A percentile compares a stretch with the other conserved stretches of the same genome.
Conservation (phyloP, 2,113 vertebrate species). For the Calidris pygmaea region DNA sequence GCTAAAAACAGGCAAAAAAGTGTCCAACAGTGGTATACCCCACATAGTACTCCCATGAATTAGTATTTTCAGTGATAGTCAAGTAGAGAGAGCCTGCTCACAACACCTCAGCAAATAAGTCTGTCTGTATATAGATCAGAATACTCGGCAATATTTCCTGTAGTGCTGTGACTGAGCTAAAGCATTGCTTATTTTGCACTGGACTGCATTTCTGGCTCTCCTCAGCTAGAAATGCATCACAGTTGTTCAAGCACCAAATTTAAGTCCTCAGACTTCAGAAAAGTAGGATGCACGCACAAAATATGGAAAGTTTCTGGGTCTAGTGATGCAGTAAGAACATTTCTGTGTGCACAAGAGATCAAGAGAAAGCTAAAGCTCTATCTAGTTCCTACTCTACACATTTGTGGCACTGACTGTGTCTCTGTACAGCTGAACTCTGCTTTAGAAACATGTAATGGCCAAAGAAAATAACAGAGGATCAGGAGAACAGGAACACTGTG, state of each 20-base stretch:
- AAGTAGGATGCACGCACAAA: not conserved
- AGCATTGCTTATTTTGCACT: not conserved
- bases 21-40: not conserved
- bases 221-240: not conserved
- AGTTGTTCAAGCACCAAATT: not conserved
- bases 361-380: not conserved
- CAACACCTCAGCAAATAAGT: not conserved
- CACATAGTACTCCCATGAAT: not conserved
- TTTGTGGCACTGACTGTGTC: not conserved
- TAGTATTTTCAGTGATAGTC: not conserved
- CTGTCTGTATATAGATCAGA: not conserved
- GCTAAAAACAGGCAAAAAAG: not conserved
- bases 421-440: not conserved
- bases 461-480: slow-evolving; percentile 21
- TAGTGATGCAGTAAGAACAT: not conserved
- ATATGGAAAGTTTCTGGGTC: not conserved
- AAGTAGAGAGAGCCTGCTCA: not conserved
- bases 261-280: not conserved
- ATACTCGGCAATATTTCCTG: not conserved
- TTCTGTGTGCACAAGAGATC: not conserved
- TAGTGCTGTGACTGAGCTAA: not conserved
- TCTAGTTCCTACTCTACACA: not conserved
- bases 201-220: not conserved
- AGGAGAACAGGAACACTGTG: not conserved
- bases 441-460: not conserved